Base-by-base conservation (phyloP, 2,888 invertebrate species). In the Drosophila diplacantha region DNA sequence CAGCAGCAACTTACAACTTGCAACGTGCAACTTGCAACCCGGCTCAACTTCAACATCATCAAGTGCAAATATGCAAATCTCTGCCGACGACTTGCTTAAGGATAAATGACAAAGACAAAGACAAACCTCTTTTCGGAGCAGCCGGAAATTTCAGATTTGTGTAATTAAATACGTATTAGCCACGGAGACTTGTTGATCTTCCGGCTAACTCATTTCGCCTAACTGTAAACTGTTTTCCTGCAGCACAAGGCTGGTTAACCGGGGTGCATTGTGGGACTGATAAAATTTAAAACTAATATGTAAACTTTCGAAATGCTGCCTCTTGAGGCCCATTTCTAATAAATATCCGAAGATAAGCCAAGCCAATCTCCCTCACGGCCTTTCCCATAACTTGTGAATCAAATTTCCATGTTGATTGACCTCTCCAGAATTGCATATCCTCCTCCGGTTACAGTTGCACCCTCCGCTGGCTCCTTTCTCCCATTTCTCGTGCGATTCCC, bases 11-110 rank as follows among this genome's bases (percentile, higher is more conserved):
- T 51, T 35, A 50, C 49, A 50, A 59, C 69, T 49, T 34, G 55
- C 51, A 51, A 38, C 51, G 32, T 7, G 52, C 65, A 52, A 51
- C 49, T 35, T 24, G 51, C 46, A 52, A 18, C 18, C 41, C 24
- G 29, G 37, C 61, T 52, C 64, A 76, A 62, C 71, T 71, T 62
- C 75, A 80, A 54, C 77, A 69, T 69, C 78, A 78, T 83, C 78
- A 78, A 78, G 78, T 78, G 78, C 76, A 78, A 81, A 78, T 81
- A 78, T 83, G 78, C 79, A 78, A 83, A 78, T 83, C 73, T 69
- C 46, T 38, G 39, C 20, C 34, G 47, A 49, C 44, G 59, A 58
- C 59, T 41, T 29, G 62, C 62, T 61, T 41, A 34, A 61, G 60
- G 60, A 61, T 60, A 61, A 61, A 64, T 47, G 64, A 53, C 66